phyloP scores from a whole-genome alignment of 2,888 invertebrate species.

The Allacma fusca region DNA sequence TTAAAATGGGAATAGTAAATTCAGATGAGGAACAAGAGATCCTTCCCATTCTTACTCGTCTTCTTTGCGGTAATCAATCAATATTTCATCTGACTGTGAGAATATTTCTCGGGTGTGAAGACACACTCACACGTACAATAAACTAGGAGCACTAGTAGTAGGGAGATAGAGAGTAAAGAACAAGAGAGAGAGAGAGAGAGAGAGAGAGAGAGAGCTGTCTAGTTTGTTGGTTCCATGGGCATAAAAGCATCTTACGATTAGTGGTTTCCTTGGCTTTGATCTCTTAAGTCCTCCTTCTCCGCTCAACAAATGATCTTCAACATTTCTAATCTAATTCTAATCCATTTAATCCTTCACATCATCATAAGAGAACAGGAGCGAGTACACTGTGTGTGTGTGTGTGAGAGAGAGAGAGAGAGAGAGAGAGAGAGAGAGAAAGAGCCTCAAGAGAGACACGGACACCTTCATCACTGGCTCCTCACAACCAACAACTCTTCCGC shows the following conservation, averaged over 20 bases:
- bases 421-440: neutral
- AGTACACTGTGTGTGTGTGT: neutral
- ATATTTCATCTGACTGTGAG: constrained; percentile 54
- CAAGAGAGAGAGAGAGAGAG: neutral
- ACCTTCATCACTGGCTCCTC: constrained; percentile 35
- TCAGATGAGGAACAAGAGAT: neutral
- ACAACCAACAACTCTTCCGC: constrained; percentile 42
- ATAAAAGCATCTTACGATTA: constrained; percentile 41
- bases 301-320: constrained; percentile 49
- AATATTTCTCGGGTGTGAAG: constrained; percentile 40
- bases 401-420: constrained; percentile 19
- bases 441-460: constrained; percentile 29
- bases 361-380: constrained; percentile 36
- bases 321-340: constrained; percentile 49
- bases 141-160: no score
- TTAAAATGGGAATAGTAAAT: constrained; percentile 20
- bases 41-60: constrained; percentile 20
- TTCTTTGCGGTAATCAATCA: constrained; percentile 53
- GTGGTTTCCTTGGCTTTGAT: constrained; percentile 51
- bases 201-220: neutral
- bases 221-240: constrained; percentile 4
- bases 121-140: no score
- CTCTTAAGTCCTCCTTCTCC: constrained; percentile 52
- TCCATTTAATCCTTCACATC: constrained; percentile 45
- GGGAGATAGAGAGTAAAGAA: neutral